Evolutionary conservation across 1,140 invertebrate genomes (phyloP), one percentile per base, ranked within the genome.

Genomic region (Ditylenchus dipsaci): DNA sequence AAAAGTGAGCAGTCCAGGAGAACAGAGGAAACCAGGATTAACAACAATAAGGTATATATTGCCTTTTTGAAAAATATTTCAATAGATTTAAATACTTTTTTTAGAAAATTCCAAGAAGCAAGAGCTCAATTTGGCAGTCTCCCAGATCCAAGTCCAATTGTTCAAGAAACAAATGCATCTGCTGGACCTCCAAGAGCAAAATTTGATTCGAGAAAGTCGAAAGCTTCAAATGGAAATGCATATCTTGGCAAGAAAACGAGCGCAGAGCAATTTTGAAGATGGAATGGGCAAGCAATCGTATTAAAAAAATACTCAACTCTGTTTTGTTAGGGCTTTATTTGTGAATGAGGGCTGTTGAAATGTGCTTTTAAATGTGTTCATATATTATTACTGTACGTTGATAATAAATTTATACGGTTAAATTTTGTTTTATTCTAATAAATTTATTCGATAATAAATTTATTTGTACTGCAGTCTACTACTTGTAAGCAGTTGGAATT

Each of bases 201-300:
- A 68, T 30, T 33, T 68, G n/a, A 26, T 45, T 9, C 29, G 21
- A 17, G 66, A 68, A 49, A n/a, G 11, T 7, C 19, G 21, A 33
- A 68, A 68, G 65, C 65, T 68, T 19, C 67, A 68, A 21, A 63
- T 68, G 67, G 66, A 68, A 69, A n/a, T 68, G 63, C 26, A 70
- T n/a, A 21, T 68, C 13, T 21, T 68, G 42, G 30, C 29, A 5
- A 61, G 59, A 29, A 61, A 61, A 30, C 3, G 49, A 26, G 49
- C 49, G 49, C 49, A 38, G 33, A 38, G 11, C 33, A 38, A 11
- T 38, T 38, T 38, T 11, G 33, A 38, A 11, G 33, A 38, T 38
- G 33, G 33, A 11, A 38, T 38, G 33, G 11, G 3, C 33, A 38
- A 38, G 33, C 33, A 38, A 38, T 38, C 11, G 11, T 38, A 38